Conservation (phyloP, 2,888 invertebrate genomes). For the Andrena haemorrhoa region DNA sequence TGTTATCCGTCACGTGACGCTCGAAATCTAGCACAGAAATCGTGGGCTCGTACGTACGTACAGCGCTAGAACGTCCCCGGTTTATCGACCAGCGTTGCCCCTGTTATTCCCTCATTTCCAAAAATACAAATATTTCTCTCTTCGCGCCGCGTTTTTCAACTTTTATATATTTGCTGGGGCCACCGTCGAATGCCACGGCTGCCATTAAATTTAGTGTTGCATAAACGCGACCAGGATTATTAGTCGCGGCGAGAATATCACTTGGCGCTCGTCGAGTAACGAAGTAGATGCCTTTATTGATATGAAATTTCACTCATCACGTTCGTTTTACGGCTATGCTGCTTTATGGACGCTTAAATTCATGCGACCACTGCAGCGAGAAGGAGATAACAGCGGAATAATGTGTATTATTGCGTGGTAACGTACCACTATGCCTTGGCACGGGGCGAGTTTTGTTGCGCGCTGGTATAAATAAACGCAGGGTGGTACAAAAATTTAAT, state of each 20-base stretch:
- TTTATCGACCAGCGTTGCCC: slow-evolving; percentile 15
- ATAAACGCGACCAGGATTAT: neutral
- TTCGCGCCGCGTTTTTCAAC: too few species aligned
- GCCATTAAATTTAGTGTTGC: neutral
- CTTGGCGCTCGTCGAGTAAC: neutral
- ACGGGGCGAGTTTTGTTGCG: too few species aligned
- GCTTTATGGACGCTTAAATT: slow-evolving; percentile 17
- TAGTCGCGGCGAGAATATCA: neutral
- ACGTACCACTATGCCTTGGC: neutral
- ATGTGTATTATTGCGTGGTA: neutral
- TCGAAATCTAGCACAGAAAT: slow-evolving; percentile 38
- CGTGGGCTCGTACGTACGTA: neutral
- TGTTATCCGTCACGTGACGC: slow-evolving; percentile 65
- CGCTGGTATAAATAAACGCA: too few species aligned
- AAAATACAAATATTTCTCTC: neutral
- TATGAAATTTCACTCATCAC: slow-evolving; percentile 34
- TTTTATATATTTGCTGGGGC: neutral
- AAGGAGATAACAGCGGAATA: neutral
- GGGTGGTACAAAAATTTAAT: too few species aligned
- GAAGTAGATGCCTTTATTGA: slow-evolving; percentile 31
- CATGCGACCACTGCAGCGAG: slow-evolving; percentile 1
- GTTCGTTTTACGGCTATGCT: neutral
- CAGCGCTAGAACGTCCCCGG: neutral
- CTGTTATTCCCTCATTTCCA: neutral
- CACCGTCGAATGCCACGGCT: neutral